Evolutionary conservation across 2,797 vertebrate genomes (phyloP).

Genomic region (Lindbergichthys nudifrons): DNA sequence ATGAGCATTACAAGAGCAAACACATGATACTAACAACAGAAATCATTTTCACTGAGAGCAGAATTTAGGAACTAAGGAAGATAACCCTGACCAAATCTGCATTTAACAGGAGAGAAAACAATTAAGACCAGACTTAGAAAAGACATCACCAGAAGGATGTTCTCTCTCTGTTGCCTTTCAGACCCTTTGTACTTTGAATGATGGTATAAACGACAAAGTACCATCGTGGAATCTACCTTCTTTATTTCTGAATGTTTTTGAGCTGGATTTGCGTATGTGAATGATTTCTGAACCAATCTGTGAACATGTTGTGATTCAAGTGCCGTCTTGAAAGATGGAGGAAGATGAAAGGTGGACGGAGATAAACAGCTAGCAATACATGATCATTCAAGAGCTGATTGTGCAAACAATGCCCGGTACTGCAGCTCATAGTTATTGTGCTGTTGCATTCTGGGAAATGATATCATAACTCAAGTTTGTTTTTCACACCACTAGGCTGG

Average conservation of each 20-base stretch:
- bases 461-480: neutral
- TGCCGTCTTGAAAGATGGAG: neutral
- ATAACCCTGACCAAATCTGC: too few relatives aligned
- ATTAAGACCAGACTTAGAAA: too few relatives aligned
- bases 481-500: too few relatives aligned
- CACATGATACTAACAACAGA: too few relatives aligned
- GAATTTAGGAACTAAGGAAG: too few relatives aligned
- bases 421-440: slow-evolving; percentile 3
- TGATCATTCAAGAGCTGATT: neutral
- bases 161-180: too few relatives aligned
- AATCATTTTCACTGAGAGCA: too few relatives aligned
- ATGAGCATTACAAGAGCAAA: too few relatives aligned
- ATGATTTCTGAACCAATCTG: neutral
- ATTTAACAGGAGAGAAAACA: too few relatives aligned
- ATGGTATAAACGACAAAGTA: neutral
- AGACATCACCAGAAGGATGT: too few relatives aligned
- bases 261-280: neutral
- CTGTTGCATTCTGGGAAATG: slow-evolving; percentile 19
- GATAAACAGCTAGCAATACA: neutral
- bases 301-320: neutral
- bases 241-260: neutral
- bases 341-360: neutral
- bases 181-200: too few relatives aligned
- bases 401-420: slow-evolving; percentile 19
- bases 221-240: neutral